These are phyloP conservation scores for Sebastes paucispinis DNA, from an alignment of 2,797 vertebrate species.

Conservation along the genomic window DNA sequence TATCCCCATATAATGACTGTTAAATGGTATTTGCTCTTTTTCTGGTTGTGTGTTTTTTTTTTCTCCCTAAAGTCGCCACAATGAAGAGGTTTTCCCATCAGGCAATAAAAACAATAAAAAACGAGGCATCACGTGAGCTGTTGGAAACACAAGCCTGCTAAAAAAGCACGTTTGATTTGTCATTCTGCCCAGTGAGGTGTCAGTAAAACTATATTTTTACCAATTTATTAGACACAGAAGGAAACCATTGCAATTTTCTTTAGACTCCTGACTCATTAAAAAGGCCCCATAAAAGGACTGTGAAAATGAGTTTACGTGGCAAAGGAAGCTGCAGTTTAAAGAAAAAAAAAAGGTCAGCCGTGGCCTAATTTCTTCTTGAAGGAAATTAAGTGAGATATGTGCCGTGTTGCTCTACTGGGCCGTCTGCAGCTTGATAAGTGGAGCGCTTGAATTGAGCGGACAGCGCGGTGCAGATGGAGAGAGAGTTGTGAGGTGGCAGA, in stretches of 20 bases:
- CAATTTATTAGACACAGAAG: slow-evolving; percentile 55
- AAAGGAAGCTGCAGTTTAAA: slow-evolving; percentile 20
- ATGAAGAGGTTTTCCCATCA: slow-evolving; percentile 60
- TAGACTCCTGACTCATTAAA: slow-evolving; percentile 70
- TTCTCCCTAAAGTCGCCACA: slow-evolving; percentile 29
- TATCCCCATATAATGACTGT: slow-evolving; percentile 45
- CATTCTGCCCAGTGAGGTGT: slow-evolving; percentile 59
- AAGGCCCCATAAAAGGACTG: slow-evolving; percentile 67
- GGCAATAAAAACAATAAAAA: slow-evolving; percentile 15
- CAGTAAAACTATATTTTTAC: slow-evolving; percentile 62
- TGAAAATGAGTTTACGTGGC: slow-evolving; percentile 52
- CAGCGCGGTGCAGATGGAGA: slow-evolving; percentile 2
- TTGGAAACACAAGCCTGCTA: slow-evolving; percentile 33
- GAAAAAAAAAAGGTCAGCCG: background rate
- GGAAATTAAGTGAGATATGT: slow-evolving; percentile 4
- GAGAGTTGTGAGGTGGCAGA: slow-evolving; percentile 71
- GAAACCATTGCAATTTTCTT: slow-evolving; percentile 68
- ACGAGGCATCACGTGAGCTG: slow-evolving; percentile 27
- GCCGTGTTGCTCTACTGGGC: slow-evolving; percentile 1
- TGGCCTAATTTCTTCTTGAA: background rate
- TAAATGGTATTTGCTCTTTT: slow-evolving; percentile 40
- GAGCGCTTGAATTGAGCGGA: slow-evolving; percentile 24
- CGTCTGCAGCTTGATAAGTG: slow-evolving; percentile 39
- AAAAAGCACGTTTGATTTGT: slow-evolving; percentile 45
- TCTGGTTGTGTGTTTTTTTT: slow-evolving; percentile 30